Percentiles rank a stretch among this genome's conserved stretches.
Evolutionary conservation across 2,797 vertebrate genomes (phyloP).

Genomic region (Telmatherina bonti): DNA sequence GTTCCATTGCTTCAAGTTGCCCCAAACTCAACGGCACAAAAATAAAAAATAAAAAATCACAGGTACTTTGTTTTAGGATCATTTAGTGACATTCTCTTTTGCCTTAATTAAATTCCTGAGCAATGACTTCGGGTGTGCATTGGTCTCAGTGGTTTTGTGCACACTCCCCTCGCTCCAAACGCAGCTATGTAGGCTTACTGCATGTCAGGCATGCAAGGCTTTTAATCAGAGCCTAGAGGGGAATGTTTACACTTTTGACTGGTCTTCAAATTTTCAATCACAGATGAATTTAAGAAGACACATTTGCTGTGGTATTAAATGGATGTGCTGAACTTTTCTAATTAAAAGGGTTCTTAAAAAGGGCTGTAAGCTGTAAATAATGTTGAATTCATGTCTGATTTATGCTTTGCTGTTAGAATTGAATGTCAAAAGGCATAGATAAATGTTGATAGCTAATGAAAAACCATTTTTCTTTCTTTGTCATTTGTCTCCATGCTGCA

Average conservation of each 20-base stretch:
- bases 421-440: not conserved
- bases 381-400: not conserved
- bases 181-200: constrained; percentile 50
- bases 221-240: constrained; percentile 55
- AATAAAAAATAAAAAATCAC: constrained; percentile 21
- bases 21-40: constrained; percentile 10
- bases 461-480: not conserved
- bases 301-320: constrained; percentile 42
- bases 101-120: constrained; percentile 83
- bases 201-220: constrained; percentile 45
- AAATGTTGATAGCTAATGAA: constrained; percentile 9
- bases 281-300: constrained; percentile 53
- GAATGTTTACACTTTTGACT: constrained; percentile 52
- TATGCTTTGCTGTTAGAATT: not conserved
- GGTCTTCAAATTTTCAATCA: constrained; percentile 47
- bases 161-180: constrained; percentile 65
- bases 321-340: constrained; percentile 38
- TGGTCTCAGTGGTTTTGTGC: constrained; percentile 69
- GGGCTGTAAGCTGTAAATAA: constrained; percentile 35
- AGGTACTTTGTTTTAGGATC: constrained; percentile 66
- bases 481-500: not conserved
- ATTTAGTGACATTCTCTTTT: constrained; percentile 62
- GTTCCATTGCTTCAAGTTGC: not conserved
- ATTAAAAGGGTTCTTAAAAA: constrained; percentile 53
- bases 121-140: constrained; percentile 68